A percentile compares a stretch with the other conserved stretches of the same genome.
Conservation (phyloP, 1,140 invertebrate species). For the Fopius arisanus region DNA sequence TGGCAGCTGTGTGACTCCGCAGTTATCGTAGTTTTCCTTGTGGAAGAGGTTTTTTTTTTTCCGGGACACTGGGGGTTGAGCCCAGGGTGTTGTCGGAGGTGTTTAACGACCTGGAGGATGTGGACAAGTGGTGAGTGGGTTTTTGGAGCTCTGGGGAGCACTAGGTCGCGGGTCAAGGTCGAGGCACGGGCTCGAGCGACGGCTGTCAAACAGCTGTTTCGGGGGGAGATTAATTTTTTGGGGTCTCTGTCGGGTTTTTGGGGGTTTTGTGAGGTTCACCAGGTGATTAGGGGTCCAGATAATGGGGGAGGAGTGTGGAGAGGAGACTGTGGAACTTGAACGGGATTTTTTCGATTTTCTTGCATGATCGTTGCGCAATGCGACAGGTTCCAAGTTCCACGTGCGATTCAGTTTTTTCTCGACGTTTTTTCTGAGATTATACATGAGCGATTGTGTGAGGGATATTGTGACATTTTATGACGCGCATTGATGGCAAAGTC, state of each 20-base stretch:
- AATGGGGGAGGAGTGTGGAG: too few relatives aligned
- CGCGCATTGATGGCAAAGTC: too few relatives aligned
- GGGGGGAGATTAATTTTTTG: conserved; percentile 35
- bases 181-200: conserved; percentile 39
- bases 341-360: neutral
- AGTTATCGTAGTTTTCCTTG: conserved; percentile 41
- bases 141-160: neutral
- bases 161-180: conserved; percentile 63
- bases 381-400: conserved; percentile 1
- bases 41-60: neutral
- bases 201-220: conserved; percentile 65
- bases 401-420: neutral
- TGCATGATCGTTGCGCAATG: neutral
- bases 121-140: conserved; percentile 1
- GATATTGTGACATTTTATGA: neutral
- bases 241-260: neutral
- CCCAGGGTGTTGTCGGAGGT: too few relatives aligned
- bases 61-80: too few relatives aligned
- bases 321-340: neutral
- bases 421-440: neutral
- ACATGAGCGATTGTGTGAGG: neutral
- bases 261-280: neutral
- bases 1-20: conserved; percentile 49
- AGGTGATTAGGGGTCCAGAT: too few relatives aligned
- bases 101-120: conserved; percentile 47